Base-by-base conservation (phyloP, 2,797 vertebrate species). In the Coracias cyanogaster region DNA sequence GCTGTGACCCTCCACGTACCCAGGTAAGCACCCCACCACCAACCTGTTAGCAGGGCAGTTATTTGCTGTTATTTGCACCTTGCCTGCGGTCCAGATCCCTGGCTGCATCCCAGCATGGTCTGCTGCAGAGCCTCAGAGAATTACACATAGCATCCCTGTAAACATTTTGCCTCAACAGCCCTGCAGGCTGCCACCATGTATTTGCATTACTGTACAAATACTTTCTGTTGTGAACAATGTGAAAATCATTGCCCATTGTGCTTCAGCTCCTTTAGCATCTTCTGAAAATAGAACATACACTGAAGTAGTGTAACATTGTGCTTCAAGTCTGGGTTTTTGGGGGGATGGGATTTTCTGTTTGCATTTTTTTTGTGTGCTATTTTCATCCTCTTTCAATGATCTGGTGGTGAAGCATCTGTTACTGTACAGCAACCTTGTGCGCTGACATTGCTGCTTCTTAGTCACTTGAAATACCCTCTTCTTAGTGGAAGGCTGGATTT, bases 181-280 rank as follows among this genome's bases (percentile, higher is more conserved):
- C 2, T 25, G 33, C 49, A 89, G 67, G 87, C 77, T 10, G 6
- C 79, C 4, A 1, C 43, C 6, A 1, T 13, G 13, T 77, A 69
- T 95, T 95, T 92, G 86, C 81, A 92, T 95, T 82, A 49, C 85
- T 84, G 57, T 71, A 65, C 83, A 93, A 94, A 90, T 60, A 80
- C 83, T 76, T 92, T 61, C 58, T 67, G 88, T 54, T 64, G 52
- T 67, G 81, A 94, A 92, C 74, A 92, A 90, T 52, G 45, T 89
- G 72, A 93, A 94, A 97, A 96, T 94, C 90, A 92, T 74, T 67
- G 83, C 91, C 88, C 70, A 84, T 93, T 95, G 90, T 95, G 80
- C 71, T 82, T n/a, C 62, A 52, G 66, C 55, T 90, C 89, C 51
- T 58, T 89, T 66, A 62, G n/a, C 0, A 0, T 57, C 64, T 82